Percentiles rank a stretch among this genome's conserved stretches.
Conservation (phyloP, 2,113 vertebrate genomes). For the Progne subis region DNA sequence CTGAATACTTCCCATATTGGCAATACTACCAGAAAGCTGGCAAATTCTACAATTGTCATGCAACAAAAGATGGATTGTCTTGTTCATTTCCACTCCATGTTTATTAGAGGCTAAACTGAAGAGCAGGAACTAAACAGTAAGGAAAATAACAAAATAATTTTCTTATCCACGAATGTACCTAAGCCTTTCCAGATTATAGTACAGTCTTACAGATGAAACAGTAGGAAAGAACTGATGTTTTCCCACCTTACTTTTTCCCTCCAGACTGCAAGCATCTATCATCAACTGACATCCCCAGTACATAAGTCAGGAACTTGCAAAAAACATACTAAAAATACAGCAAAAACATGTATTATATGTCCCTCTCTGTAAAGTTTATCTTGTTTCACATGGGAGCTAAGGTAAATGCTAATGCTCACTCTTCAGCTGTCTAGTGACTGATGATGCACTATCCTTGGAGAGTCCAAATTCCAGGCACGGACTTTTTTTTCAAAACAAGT, state of each 20-base stretch:
- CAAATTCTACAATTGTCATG: not conserved
- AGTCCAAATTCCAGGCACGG: not conserved
- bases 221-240: not conserved
- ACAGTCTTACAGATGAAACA: not conserved
- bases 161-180: not conserved
- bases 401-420: not conserved
- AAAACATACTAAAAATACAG: not conserved
- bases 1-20: not conserved
- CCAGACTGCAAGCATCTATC: not conserved
- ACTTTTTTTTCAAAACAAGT: not conserved
- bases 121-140: not conserved
- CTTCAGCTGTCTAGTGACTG: not conserved
- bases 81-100: not conserved
- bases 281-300: rapidly evolving
- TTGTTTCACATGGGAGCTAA: not conserved
- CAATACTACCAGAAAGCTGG: not conserved
- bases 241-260: not conserved
- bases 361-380: not conserved
- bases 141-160: not conserved
- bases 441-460: not conserved
- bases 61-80: not conserved
- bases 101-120: not conserved
- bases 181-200: not conserved
- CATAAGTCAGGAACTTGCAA: not conserved
- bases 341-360: not conserved